These are phyloP conservation scores for Sminthopsis crassicaudata DNA, from an alignment of 2,113 vertebrate genomes.

Conservation along the genomic window DNA sequence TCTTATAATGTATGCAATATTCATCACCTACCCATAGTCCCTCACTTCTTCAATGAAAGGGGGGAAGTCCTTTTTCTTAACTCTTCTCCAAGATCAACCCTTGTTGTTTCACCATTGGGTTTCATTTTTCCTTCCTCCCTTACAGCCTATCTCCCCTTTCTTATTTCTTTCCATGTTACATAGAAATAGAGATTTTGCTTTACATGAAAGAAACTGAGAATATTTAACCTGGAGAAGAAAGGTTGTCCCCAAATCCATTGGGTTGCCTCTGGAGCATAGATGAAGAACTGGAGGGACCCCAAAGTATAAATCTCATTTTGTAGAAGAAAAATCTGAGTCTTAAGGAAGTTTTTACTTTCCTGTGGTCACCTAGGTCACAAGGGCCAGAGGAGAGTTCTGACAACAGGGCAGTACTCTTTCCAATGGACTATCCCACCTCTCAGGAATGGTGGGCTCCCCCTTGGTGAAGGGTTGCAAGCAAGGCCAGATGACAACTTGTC, in stretches of 20 bases:
- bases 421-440: neutral
- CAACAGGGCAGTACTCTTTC: too few species aligned
- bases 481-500: neutral
- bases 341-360: too few species aligned
- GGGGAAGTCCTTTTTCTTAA: neutral
- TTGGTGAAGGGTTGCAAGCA: neutral
- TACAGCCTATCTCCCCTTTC: neutral
- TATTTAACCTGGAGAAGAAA: neutral
- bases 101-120: neutral
- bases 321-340: too few species aligned
- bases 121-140: neutral
- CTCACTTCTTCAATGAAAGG: neutral
- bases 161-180: neutral
- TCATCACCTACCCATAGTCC: neutral
- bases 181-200: neutral
- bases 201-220: neutral
- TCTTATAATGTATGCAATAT: neutral
- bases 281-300: too few species aligned
- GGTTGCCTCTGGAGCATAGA: too few species aligned
- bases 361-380: too few species aligned
- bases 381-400: too few species aligned
- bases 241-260: too few species aligned
- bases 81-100: neutral
- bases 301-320: too few species aligned
- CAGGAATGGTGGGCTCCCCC: neutral